These are phyloP conservation scores for Pionites leucogaster DNA, from an alignment of 2,113 vertebrate species.

Conservation along the genomic window DNA sequence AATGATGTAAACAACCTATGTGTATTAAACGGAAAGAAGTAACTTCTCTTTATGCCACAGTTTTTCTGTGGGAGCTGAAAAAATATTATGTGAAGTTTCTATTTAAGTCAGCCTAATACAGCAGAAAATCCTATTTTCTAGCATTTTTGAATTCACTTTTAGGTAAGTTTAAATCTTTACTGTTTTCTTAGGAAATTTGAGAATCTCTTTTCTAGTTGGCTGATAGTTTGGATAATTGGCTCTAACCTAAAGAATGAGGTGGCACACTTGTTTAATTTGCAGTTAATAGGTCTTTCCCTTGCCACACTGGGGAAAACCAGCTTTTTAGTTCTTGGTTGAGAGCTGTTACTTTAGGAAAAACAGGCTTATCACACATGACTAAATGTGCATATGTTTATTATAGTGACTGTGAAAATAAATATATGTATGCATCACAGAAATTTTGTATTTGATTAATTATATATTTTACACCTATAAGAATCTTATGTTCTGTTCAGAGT, in stretches of 20 bases:
- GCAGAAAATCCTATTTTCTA: background rate
- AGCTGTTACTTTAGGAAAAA: background rate
- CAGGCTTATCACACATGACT: background rate
- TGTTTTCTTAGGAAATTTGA: background rate
- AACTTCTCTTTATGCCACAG: background rate
- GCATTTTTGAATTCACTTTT: background rate
- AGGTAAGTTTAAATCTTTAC: background rate
- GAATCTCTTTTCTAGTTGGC: background rate
- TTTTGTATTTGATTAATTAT: background rate
- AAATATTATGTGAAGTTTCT: background rate
- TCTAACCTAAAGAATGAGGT: background rate
- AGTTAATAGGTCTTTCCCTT: background rate
- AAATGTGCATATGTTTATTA: background rate
- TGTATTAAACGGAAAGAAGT: background rate
- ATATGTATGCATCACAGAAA: background rate
- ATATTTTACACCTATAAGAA: accelerated
- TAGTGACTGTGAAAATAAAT: background rate
- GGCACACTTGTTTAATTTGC: background rate
- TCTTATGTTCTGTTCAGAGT: background rate
- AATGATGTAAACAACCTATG: background rate
- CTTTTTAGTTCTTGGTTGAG: background rate
- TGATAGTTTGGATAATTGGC: background rate
- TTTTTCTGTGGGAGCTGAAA: background rate
- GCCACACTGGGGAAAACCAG: background rate
- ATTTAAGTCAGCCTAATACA: background rate